Evolutionary conservation across 2,113 vertebrate species (phyloP).

Genomic region (Jacana jacana): DNA sequence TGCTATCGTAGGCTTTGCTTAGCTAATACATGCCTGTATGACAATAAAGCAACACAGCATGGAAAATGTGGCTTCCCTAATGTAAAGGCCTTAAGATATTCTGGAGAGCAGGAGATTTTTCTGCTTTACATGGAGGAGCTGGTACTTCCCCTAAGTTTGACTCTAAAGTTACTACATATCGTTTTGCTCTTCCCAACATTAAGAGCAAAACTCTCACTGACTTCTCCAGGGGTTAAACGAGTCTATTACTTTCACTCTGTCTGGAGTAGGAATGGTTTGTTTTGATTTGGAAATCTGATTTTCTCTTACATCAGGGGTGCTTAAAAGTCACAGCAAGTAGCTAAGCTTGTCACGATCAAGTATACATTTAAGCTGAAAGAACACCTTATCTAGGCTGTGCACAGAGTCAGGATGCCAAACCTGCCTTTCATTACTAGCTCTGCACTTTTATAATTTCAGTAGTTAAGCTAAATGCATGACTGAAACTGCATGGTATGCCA

Average conservation of each 20-base stretch:
- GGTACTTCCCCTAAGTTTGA: neutral
- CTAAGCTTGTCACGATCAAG: neutral
- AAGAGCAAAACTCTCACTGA: neutral
- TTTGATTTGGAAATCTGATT: neutral
- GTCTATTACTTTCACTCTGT: neutral
- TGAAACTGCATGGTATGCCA: neutral
- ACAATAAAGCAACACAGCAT: neutral
- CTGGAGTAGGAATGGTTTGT: neutral
- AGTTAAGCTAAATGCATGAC: neutral
- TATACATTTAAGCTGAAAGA: neutral
- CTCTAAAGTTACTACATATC: neutral
- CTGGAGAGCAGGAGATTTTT: neutral
- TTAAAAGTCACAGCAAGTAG: slow-evolving; percentile 7
- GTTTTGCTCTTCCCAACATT: neutral
- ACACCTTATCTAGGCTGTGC: neutral
- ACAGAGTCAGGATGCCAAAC: neutral
- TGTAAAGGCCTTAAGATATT: neutral
- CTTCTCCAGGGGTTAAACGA: neutral
- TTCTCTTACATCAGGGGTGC: neutral
- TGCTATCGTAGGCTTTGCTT: neutral
- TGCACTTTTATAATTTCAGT: neutral
- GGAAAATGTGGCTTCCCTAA: neutral
- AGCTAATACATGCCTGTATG: neutral
- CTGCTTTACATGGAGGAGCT: neutral
- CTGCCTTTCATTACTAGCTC: neutral